Evolutionary conservation across 2,113 vertebrate genomes (phyloP).

Genomic region (Reinhardtius hippoglossoides): DNA sequence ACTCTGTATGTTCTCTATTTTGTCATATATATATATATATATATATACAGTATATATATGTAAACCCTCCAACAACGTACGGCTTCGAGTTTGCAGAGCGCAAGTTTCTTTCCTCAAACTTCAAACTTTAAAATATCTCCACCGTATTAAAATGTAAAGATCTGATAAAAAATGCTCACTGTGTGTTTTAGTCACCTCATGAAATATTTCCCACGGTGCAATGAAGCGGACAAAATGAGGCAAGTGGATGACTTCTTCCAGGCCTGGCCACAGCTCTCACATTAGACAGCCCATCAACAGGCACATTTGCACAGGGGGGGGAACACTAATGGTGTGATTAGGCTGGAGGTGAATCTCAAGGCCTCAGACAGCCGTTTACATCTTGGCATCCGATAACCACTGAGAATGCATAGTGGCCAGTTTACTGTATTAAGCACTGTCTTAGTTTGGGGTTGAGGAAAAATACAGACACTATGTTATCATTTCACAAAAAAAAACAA

Average conservation of each 20-base stretch:
- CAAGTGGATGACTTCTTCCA: slow-evolving; percentile 71
- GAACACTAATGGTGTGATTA: slow-evolving; percentile 76
- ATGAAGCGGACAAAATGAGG: slow-evolving; percentile 76
- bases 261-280: slow-evolving; percentile 71
- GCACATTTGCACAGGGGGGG: slow-evolving; percentile 69
- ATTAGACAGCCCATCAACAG: slow-evolving; percentile 77
- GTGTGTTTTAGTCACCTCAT: slow-evolving; percentile 84
- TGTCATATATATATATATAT: neutral
- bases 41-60: neutral
- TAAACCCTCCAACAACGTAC: neutral
- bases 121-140: slow-evolving; percentile 71
- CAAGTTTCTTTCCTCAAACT: slow-evolving; percentile 57
- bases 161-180: slow-evolving; percentile 79
- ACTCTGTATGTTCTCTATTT: neutral
- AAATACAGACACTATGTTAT: slow-evolving; percentile 7
- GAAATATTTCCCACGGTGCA: slow-evolving; percentile 83
- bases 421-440: neutral
- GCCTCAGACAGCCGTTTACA: slow-evolving; percentile 66
- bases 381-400: slow-evolving; percentile 48
- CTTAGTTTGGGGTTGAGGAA: neutral
- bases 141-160: slow-evolving; percentile 81
- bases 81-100: neutral
- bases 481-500: slow-evolving; percentile 12
- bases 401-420: slow-evolving; percentile 29
- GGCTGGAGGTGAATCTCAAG: slow-evolving; percentile 75